Evolutionary conservation across 2,797 vertebrate genomes (phyloP), one percentile per base, ranked within the genome.

Genomic region (Mormyrus hasselquistii): DNA sequence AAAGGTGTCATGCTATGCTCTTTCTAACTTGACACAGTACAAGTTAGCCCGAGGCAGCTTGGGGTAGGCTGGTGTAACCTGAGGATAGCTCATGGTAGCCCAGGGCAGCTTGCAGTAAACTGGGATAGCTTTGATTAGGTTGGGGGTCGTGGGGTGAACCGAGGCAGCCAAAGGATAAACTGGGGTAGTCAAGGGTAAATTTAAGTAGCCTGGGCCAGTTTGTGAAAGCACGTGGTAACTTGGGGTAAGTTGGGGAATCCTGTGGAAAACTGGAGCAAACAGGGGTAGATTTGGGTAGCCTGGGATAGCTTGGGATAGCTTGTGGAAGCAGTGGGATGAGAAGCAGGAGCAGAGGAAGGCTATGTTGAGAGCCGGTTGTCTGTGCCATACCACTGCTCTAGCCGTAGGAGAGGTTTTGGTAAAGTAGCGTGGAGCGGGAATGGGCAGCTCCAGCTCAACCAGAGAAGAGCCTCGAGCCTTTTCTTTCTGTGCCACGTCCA

Each of bases 331-430:
- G 85, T 85, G 52, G 22, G 73, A 41, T 87, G 85, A 65, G 88
- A 89, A 90, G 41, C 29, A 41, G 87, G 50, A 47, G 22, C 69
- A 87, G 55, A 57, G 53, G 14, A 34, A 50, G 88, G 84, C 47
- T 19, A 16, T 52, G 4, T 59, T 34, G 53, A 52, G 6, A 83
- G 73, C 73, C 82, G 73, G 41, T 73, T 41, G 93, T 93, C 94
- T 90, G 59, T 53, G 34, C 88, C 79, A 89, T 96, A 97, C 94
- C 98, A 97, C 97, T 93, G 97, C 96, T 97, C 90, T 96, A 92
- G 96, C 93, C 3, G 95, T 90, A 0, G 96, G 93, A 0, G 97
- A 96, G 6, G 97, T 96, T 92, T 96, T 95, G 22, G 94, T 94
- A 92, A 97, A 92, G 92, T 96, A 96, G 91, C 94, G 96, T 93